Evolutionary conservation across 2,888 invertebrate species (phyloP).

Genomic region (Antheraea yamamai): DNA sequence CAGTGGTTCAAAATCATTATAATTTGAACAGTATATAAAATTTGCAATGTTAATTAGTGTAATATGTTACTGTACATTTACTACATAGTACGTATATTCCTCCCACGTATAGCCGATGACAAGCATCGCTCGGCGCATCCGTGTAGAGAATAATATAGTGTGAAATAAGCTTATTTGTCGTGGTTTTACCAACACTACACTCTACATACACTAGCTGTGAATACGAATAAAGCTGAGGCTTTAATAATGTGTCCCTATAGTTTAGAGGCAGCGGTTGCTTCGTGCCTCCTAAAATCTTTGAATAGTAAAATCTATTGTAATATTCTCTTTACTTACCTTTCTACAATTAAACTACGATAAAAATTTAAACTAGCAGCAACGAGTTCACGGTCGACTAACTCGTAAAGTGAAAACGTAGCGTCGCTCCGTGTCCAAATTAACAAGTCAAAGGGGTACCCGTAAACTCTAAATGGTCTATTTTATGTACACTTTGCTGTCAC

Average conservation of each 20-base stretch:
- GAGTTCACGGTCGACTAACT: not conserved
- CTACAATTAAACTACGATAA: not conserved
- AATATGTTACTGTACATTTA: not conserved
- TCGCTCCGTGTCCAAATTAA: not conserved
- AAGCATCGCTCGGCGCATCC: not conserved
- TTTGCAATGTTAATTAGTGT: not conserved
- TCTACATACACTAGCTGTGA: not conserved
- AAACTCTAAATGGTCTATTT: not conserved
- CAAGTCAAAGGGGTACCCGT: not conserved
- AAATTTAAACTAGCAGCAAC: not conserved
- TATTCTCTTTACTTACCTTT: not conserved
- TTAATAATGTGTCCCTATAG: too few relatives aligned
- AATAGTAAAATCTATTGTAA: not conserved
- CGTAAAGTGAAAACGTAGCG: not conserved
- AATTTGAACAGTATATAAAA: not conserved
- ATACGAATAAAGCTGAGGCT: not conserved
- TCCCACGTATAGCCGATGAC: not conserved
- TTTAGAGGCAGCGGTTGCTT: not conserved
- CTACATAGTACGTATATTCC: not conserved
- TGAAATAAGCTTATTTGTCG: conserved; percentile 3
- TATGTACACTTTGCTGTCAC: conserved; percentile 1
- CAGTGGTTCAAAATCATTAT: not conserved
- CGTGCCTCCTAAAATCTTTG: not conserved
- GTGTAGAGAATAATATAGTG: conserved; percentile 2
- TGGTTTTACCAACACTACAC: not conserved